A percentile compares a stretch with the other conserved stretches of the same genome.
These are phyloP conservation scores for Phycodurus eques DNA, from an alignment of 2,113 vertebrate genomes.

Conservation along the genomic window DNA sequence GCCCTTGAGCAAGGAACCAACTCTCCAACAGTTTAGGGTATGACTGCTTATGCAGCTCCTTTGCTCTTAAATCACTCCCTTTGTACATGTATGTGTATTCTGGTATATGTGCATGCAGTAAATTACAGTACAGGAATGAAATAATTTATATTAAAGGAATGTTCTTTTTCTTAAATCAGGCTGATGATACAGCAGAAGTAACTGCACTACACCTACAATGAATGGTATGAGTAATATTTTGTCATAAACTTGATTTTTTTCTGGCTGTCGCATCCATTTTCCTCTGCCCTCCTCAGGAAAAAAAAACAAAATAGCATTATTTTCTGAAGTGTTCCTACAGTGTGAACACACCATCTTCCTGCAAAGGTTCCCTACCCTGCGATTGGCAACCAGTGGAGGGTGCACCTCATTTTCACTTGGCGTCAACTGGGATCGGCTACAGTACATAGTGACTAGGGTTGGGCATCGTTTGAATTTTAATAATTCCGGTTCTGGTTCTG, in stretches of 20 bases:
- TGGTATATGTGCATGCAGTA: not conserved
- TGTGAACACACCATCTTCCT: not conserved
- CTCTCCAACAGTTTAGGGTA: not conserved
- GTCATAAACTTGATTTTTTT: not conserved
- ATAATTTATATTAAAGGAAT: not conserved
- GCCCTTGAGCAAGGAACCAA: not conserved
- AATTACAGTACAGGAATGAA: not conserved
- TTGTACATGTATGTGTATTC: not conserved
- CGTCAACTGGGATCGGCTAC: not conserved
- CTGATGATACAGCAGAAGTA: not conserved
- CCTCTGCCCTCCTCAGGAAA: not conserved
- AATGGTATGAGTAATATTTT: not conserved
- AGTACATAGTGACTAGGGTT: not conserved
- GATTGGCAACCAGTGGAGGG: not conserved
- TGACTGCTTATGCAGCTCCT: not conserved
- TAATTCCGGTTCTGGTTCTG: too few species aligned
- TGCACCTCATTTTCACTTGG: not conserved
- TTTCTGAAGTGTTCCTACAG: not conserved
- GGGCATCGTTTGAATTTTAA: too few species aligned
- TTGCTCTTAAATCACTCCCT: not conserved
- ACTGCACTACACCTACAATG: conserved; percentile 1
- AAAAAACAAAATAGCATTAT: not conserved
- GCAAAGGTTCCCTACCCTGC: not conserved
- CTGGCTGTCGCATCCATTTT: not conserved
- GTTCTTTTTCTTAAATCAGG: conserved; percentile 1